Evolutionary conservation across 2,113 vertebrate genomes (phyloP), one percentile per base, ranked within the genome.

Genomic region (Podiceps cristatus): DNA sequence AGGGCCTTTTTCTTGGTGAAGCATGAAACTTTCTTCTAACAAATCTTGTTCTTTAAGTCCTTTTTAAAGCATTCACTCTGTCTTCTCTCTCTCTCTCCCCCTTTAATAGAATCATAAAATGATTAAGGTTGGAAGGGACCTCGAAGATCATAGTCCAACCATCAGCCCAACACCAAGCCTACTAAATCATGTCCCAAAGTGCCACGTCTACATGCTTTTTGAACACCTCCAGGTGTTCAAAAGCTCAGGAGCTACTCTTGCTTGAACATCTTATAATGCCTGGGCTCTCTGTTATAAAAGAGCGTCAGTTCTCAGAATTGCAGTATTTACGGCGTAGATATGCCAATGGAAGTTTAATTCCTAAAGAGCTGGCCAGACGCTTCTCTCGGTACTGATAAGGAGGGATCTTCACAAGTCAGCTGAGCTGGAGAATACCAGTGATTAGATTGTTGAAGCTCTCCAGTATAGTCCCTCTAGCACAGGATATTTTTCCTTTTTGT

Each of bases 331-430:
- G 60, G 14, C 2, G 1, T 29, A 19, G 4, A 9, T 56, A 2
- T 82, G 19, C 9, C 45, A 47, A 4, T 20, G 9, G 14, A 67
- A 37, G 9, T 18, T 66, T 28, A 53, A 28, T 58, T 77, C 31
- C 28, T 33, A 5, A 72, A 55, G 9, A 33, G 11, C 5, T 76
- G 20, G 2, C 10, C 0, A 1, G 37, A 9, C 27, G 59, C 4
- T 58, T 10, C 18, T 92, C 1, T 2, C 15, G 5, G 6, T n/a
- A 35, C 5, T 5, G 16, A 2, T 7, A 14, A n/a, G 16, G 31
- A 29, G 7, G 3, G 20, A 37, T 44, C 29, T 74, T n/a, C 9
- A 11, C 11, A 52, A 9, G 22, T n/a, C 59, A 56, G 12, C 49
- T 50, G 28, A 85, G 40, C 47, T 19, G 74, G 8, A 75, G 13